These are phyloP conservation scores for Whitmania pigra DNA, from an alignment of 1,140 invertebrate species.

Conservation along the genomic window DNA sequence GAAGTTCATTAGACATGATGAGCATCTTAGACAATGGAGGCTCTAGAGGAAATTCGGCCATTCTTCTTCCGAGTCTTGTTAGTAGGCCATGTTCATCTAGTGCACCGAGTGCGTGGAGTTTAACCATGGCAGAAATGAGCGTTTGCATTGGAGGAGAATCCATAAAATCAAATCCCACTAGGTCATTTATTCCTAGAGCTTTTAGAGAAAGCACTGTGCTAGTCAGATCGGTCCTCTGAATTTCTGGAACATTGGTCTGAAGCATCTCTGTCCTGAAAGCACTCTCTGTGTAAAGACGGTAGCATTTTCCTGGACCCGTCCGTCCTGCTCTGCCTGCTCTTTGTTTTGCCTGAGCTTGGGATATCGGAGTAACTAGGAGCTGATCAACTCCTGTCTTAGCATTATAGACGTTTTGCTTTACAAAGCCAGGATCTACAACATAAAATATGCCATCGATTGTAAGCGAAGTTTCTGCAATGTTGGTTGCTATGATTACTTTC, in stretches of 20 bases:
- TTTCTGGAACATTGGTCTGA: constrained; percentile 95
- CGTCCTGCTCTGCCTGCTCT: constrained; percentile 85
- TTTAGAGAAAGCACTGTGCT: constrained; percentile 88
- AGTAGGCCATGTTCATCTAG: constrained; percentile 91
- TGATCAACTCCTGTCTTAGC: constrained; percentile 99
- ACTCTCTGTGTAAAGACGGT: constrained; percentile 92
- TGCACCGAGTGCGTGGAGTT: constrained; percentile 88
- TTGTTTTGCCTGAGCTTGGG: constrained; percentile 92
- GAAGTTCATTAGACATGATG: constrained; percentile 96
- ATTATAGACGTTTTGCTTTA: constrained; percentile 99
- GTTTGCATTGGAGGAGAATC: constrained; percentile 86
- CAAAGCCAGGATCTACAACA: constrained; percentile 98
- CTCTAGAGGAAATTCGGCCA: constrained; percentile 98
- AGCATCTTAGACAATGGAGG: constrained; percentile 97
- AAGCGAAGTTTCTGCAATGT: constrained; percentile 96
- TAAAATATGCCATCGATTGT: constrained; percentile 99
- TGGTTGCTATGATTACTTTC: constrained; percentile 97
- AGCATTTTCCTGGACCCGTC: constrained; percentile 93
- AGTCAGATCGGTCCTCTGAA: constrained; percentile 93
- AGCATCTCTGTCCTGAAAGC: constrained; percentile 98
- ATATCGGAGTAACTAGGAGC: constrained; percentile 94
- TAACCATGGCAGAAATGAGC: constrained; percentile 90
- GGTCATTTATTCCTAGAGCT: constrained; percentile 98
- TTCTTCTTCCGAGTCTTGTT: constrained; percentile 79
- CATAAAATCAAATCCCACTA: constrained; percentile 99